A percentile compares a stretch with the other conserved stretches of the same genome.
Conservation (phyloP, 2,888 invertebrate species). For the Hydropsyche betteni region DNA sequence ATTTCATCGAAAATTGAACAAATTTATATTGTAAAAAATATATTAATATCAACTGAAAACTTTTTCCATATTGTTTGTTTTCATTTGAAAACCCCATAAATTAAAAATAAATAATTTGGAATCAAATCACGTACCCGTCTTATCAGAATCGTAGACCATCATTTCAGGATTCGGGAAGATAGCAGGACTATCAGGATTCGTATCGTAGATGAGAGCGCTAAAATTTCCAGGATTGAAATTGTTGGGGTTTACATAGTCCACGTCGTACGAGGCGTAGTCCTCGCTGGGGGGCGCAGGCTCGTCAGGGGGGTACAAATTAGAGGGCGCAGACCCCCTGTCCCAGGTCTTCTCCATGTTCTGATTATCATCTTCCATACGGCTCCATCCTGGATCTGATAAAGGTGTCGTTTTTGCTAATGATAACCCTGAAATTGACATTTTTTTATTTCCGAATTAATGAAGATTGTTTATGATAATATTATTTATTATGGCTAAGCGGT, state of each 20-base stretch:
- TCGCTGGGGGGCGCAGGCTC: constrained; percentile 44
- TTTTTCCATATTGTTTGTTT: no score
- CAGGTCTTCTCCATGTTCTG: no score
- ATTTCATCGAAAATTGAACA: no score
- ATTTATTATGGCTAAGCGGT: no score
- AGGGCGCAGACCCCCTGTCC: constrained; percentile 18
- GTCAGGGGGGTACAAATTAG: constrained; percentile 49
- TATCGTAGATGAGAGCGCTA: constrained; percentile 64
- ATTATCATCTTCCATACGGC: not conserved
- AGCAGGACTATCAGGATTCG: constrained; percentile 59
- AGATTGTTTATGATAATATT: no score
- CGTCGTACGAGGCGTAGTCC: constrained; percentile 50
- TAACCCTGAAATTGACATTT: not conserved
- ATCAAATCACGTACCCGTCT: constrained; percentile 38
- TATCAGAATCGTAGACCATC: constrained; percentile 53
- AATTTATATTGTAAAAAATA: no score
- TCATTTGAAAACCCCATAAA: not conserved
- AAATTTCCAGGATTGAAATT: constrained; percentile 56
- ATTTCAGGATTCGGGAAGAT: constrained; percentile 64
- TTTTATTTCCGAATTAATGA: not conserved
- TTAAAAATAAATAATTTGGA: not conserved
- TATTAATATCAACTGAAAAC: no score
- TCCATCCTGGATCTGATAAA: constrained; percentile 1
- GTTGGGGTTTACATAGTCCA: constrained; percentile 43
- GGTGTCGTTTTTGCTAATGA: constrained; percentile 15